These are phyloP conservation scores for Platycheirus albimanus DNA, from an alignment of 2,888 invertebrate species.

Conservation along the genomic window DNA sequence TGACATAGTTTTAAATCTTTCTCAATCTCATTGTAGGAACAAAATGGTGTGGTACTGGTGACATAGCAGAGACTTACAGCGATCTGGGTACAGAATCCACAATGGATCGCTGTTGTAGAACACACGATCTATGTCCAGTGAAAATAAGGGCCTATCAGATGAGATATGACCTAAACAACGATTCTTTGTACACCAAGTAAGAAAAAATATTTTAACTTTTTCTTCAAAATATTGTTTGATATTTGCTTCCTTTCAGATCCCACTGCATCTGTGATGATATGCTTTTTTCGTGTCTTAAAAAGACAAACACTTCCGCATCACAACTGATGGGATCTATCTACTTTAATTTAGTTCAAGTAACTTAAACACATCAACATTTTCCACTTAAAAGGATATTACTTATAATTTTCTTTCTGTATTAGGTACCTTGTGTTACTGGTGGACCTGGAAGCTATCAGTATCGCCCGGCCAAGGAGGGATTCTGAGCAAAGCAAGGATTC, in stretches of 20 bases:
- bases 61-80: slow-evolving; percentile 91
- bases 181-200: slow-evolving; percentile 92
- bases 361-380: neutral
- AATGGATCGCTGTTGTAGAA: slow-evolving; percentile 93
- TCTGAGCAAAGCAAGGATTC: slow-evolving; percentile 73
- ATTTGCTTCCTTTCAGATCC: slow-evolving; percentile 83
- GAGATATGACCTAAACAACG: slow-evolving; percentile 92
- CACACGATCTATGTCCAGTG: slow-evolving; percentile 94
- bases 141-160: slow-evolving; percentile 85
- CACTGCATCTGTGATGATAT: slow-evolving; percentile 94
- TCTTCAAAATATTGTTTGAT: no score
- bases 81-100: slow-evolving; percentile 89
- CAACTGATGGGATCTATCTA: slow-evolving; percentile 91
- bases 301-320: slow-evolving; percentile 88
- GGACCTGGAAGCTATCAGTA: slow-evolving; percentile 78
- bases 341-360: slow-evolving; percentile 90
- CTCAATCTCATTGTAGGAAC: slow-evolving; percentile 85
- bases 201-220: slow-evolving; percentile 64
- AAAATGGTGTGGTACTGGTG: slow-evolving; percentile 96
- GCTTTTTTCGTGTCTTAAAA: slow-evolving; percentile 91
- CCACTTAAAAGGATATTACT: neutral
- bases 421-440: slow-evolving; percentile 81
- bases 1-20: neutral
- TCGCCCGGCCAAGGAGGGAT: slow-evolving; percentile 81
- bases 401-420: neutral